Evolutionary conservation across 2,888 invertebrate species (phyloP).

Genomic region (Acanthosepion lycidas): DNA sequence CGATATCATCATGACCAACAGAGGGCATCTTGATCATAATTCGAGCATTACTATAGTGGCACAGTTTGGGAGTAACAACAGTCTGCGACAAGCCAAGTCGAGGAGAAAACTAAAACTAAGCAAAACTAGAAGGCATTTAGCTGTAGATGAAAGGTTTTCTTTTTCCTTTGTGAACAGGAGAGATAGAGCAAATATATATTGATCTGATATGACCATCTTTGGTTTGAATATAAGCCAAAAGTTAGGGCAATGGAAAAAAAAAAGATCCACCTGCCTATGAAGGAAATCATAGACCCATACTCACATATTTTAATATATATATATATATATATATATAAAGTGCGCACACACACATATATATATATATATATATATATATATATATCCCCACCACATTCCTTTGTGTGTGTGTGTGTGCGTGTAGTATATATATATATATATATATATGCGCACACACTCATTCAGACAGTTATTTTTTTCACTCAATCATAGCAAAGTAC

Average conservation of each 20-base stretch:
- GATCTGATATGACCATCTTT: too few relatives aligned
- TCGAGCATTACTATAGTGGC: neutral
- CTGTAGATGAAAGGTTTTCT: neutral
- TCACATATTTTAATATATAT: too few relatives aligned
- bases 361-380: too few relatives aligned
- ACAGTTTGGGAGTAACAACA: neutral
- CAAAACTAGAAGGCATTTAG: too few relatives aligned
- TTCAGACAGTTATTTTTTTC: neutral
- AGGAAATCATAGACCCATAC: neutral
- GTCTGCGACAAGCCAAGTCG: too few relatives aligned
- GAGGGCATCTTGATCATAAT: neutral
- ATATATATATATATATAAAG: too few relatives aligned
- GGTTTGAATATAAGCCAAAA: too few relatives aligned
- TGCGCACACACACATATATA: too few relatives aligned
- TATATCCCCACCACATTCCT: too few relatives aligned
- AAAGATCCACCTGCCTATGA: neutral
- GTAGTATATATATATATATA: too few relatives aligned
- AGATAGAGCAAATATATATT: neutral
- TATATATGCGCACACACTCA: neutral
- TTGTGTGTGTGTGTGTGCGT: too few relatives aligned
- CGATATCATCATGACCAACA: neutral
- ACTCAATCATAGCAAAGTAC: neutral
- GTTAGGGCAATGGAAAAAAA: neutral
- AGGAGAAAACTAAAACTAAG: too few relatives aligned
- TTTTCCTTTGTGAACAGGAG: neutral